A percentile compares a stretch with the other conserved stretches of the same genome.
Conservation (phyloP, 2,113 vertebrate genomes). For the Dicentrarchus labrax region DNA sequence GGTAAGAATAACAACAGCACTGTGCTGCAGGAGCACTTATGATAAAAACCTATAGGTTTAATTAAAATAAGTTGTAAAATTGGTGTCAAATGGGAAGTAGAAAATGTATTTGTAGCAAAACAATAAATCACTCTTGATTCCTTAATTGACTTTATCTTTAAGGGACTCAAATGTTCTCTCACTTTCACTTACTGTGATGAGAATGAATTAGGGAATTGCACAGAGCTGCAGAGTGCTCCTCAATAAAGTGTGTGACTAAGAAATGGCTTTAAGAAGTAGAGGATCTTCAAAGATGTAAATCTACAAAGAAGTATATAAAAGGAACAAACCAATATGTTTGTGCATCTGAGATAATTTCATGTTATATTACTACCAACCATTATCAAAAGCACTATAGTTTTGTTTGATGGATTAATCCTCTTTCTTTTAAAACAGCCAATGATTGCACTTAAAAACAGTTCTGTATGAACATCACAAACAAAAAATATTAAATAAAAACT, state of each 20-base stretch:
- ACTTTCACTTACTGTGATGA: slow-evolving; percentile 70
- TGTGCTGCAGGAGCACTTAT: background rate
- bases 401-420: background rate
- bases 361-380: background rate
- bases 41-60: slow-evolving; percentile 42
- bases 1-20: slow-evolving; percentile 3
- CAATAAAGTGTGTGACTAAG: slow-evolving; percentile 26
- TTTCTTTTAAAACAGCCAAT: background rate
- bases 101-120: slow-evolving; percentile 51
- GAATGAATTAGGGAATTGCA: slow-evolving; percentile 62
- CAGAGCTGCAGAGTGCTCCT: slow-evolving; percentile 33
- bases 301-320: background rate
- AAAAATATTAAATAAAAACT: background rate
- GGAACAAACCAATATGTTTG: background rate
- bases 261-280: background rate
- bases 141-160: slow-evolving; percentile 57
- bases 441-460: background rate
- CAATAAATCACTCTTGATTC: slow-evolving; percentile 65
- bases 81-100: slow-evolving; percentile 54
- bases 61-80: slow-evolving; percentile 65
- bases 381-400: background rate
- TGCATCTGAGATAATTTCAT: background rate
- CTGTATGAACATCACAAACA: background rate
- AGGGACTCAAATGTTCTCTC: slow-evolving; percentile 53
- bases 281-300: background rate